Percentiles rank a stretch among this genome's conserved stretches.
phyloP scores from a whole-genome alignment of 2,113 vertebrate genomes.

The rabbit (Oryctolagus cuniculus) region mOryCun1.1 NC_091435.1:95867501-95868000 shows the following conservation, averaged over 20 bases:
- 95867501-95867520: conserved; percentile 16
- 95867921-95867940: conserved; percentile 47
- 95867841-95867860: conserved; percentile 24
- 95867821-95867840: conserved; percentile 12
- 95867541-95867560: neutral
- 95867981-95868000: conserved; percentile 17
- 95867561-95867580: neutral
- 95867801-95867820: conserved; percentile 42
- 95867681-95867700: conserved; percentile 29
- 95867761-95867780: conserved; percentile 52
- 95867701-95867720: neutral
- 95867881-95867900: neutral
- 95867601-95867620: conserved; percentile 3
- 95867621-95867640: neutral
- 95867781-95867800: conserved; percentile 38
- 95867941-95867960: conserved; percentile 59
- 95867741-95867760: conserved; percentile 17
- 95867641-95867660: conserved; percentile 17
- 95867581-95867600: neutral
- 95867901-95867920: conserved; percentile 55
- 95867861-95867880: conserved; percentile 23
- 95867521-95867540: conserved; percentile 27
- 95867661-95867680: neutral
- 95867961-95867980: neutral
- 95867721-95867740: conserved; percentile 41